Conservation (phyloP, 2,888 invertebrate genomes). For the Hirudinaria manillensis region DNA sequence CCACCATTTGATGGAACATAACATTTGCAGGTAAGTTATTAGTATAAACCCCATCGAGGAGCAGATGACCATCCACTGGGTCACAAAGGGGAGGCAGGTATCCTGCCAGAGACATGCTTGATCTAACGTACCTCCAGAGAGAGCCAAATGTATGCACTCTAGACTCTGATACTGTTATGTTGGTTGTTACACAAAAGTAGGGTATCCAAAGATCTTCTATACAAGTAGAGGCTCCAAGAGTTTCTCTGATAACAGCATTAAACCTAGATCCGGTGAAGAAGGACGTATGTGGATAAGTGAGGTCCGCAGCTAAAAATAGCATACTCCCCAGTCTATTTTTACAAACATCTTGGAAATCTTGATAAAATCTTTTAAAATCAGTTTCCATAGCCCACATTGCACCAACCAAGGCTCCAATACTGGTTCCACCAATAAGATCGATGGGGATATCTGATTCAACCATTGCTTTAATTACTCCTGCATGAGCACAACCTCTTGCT, state of each 20-base stretch:
- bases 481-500: constrained; percentile 33
- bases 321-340: constrained; percentile 20
- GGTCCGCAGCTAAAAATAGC: constrained; percentile 24
- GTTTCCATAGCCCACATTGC: constrained; percentile 31
- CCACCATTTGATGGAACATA: constrained; percentile 29
- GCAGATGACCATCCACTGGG: constrained; percentile 31
- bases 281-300: constrained; percentile 30
- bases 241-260: constrained; percentile 23
- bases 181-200: constrained; percentile 32
- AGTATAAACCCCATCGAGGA: constrained; percentile 31
- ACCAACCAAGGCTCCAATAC: constrained; percentile 28
- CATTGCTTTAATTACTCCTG: constrained; percentile 30
- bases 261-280: constrained; percentile 29
- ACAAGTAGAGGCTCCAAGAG: constrained; percentile 21
- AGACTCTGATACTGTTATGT: constrained; percentile 25
- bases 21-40: constrained; percentile 33
- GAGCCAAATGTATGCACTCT: constrained; percentile 31
- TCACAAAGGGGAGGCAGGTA: constrained; percentile 34
- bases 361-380: constrained; percentile 13
- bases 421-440: constrained; percentile 31
- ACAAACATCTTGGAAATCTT: constrained; percentile 10
- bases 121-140: constrained; percentile 32
- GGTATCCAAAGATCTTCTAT: constrained; percentile 33
- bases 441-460: constrained; percentile 26
- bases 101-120: constrained; percentile 32